Conservation (phyloP, 1,140 invertebrate species). For the Pseudomyrmex cubaensis region DNA sequence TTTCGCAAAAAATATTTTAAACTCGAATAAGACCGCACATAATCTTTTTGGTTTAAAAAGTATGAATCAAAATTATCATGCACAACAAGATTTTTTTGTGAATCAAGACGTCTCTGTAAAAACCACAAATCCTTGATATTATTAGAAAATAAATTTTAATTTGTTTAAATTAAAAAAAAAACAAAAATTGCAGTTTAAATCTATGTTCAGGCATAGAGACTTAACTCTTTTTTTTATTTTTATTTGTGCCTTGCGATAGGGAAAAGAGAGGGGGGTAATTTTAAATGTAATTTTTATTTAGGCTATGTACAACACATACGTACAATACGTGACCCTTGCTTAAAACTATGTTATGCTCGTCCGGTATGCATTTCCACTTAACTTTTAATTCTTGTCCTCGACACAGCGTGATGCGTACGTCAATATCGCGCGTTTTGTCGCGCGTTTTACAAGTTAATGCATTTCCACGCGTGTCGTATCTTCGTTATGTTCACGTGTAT, state of each 20-base stretch:
- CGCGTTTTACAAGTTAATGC: constrained; percentile 6
- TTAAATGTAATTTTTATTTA: constrained; percentile 85
- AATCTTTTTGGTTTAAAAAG: too few relatives aligned
- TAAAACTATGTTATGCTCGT: constrained; percentile 82
- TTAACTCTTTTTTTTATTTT: too few relatives aligned
- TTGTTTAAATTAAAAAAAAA: too few relatives aligned
- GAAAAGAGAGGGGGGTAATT: constrained; percentile 67
- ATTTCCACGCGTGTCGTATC: not conserved
- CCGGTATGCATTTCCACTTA: constrained; percentile 78
- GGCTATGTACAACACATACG: constrained; percentile 85
- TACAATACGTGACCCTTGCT: constrained; percentile 85
- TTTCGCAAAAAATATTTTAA: not conserved
- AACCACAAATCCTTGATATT: too few relatives aligned
- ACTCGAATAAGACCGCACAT: too few relatives aligned
- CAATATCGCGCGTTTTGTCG: not conserved
- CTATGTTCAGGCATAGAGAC: too few relatives aligned
- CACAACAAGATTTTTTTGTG: too few relatives aligned
- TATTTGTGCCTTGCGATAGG: not conserved
- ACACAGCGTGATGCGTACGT: constrained; percentile 54
- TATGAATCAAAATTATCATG: too few relatives aligned
- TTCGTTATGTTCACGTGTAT: too few relatives aligned
- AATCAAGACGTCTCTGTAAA: not conserved
- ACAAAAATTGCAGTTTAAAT: too few relatives aligned
- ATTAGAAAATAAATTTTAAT: too few relatives aligned
- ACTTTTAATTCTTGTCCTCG: constrained; percentile 69